phyloP scores from a whole-genome alignment of 2,888 invertebrate species.

The Thereva nobilitata region DNA sequence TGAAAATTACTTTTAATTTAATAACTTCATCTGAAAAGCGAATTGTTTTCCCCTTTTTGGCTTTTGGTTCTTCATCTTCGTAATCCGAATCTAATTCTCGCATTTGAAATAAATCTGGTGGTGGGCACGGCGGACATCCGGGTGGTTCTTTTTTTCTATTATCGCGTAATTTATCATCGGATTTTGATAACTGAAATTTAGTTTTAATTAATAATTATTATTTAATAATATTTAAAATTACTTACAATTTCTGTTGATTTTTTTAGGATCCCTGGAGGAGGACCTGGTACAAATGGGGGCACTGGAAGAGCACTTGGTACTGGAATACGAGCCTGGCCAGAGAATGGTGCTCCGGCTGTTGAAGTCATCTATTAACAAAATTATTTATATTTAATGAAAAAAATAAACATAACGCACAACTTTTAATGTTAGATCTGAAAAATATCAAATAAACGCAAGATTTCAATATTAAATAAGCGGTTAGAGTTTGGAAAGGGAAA shows the following conservation, averaged over 20 bases:
- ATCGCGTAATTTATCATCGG: constrained; percentile 49
- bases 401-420: neutral
- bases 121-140: constrained; percentile 85
- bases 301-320: constrained; percentile 53
- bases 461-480: too few species aligned
- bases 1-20: constrained; percentile 55
- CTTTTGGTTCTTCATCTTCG: constrained; percentile 54
- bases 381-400: neutral
- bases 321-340: constrained; percentile 55
- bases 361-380: constrained; percentile 32
- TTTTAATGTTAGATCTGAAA: too few species aligned
- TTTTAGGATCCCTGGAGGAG: constrained; percentile 73
- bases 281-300: constrained; percentile 61
- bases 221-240: constrained; percentile 46
- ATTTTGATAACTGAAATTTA: constrained; percentile 47
- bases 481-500: too few species aligned
- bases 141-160: constrained; percentile 68
- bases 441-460: too few species aligned
- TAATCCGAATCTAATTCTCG: constrained; percentile 63
- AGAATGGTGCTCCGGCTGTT: constrained; percentile 59
- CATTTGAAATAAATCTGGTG: constrained; percentile 72
- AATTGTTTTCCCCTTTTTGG: constrained; percentile 61
- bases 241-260: constrained; percentile 66
- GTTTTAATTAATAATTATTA: constrained; percentile 52
- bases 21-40: constrained; percentile 67